Percentiles rank a stretch among this genome's conserved stretches.
Conservation (phyloP, 92 coral and sea anemone species). For the Blastomussa wellsi region DNA sequence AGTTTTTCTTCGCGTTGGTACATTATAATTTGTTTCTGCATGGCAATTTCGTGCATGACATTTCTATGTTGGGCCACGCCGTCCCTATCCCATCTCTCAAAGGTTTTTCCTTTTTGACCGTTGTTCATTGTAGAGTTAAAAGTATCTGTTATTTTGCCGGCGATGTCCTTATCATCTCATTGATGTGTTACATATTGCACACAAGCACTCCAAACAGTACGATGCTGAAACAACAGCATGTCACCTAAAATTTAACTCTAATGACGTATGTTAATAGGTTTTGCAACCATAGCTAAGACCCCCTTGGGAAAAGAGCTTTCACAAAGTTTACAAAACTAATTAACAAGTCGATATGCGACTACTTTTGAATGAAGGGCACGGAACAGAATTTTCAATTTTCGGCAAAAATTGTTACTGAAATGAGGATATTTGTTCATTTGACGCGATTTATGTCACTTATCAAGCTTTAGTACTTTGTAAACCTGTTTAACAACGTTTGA, state of each 20-base stretch:
- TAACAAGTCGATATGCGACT: not conserved
- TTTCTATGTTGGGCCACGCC: slow-evolving; percentile 84
- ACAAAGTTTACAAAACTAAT: slow-evolving; percentile 34
- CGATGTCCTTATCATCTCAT: not conserved
- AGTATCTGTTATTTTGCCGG: not conserved
- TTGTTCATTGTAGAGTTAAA: slow-evolving; percentile 17
- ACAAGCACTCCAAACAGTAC: not conserved
- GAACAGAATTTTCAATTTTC: not conserved
- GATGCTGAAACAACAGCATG: slow-evolving; percentile 6
- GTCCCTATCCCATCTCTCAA: slow-evolving; percentile 53
- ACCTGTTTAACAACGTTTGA: not conserved
- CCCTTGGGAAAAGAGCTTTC: slow-evolving; percentile 34
- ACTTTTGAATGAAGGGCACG: slow-evolving; percentile 21
- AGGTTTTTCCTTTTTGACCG: slow-evolving; percentile 25
- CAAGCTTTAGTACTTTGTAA: not conserved
- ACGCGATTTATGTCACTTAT: not conserved
- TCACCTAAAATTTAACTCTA: not conserved
- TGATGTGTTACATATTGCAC: not conserved
- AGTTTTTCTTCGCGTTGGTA: slow-evolving; percentile 78
- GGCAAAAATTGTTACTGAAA: not conserved
- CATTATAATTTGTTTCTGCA: slow-evolving; percentile 74
- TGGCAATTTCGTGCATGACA: slow-evolving; percentile 82
- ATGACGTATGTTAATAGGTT: slow-evolving; percentile 29
- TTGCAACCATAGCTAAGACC: slow-evolving; percentile 19
- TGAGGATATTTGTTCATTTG: not conserved